Evolutionary conservation across 2,797 vertebrate genomes (phyloP), one percentile per base, ranked within the genome.

Genomic region (Taenioides sp.): DNA sequence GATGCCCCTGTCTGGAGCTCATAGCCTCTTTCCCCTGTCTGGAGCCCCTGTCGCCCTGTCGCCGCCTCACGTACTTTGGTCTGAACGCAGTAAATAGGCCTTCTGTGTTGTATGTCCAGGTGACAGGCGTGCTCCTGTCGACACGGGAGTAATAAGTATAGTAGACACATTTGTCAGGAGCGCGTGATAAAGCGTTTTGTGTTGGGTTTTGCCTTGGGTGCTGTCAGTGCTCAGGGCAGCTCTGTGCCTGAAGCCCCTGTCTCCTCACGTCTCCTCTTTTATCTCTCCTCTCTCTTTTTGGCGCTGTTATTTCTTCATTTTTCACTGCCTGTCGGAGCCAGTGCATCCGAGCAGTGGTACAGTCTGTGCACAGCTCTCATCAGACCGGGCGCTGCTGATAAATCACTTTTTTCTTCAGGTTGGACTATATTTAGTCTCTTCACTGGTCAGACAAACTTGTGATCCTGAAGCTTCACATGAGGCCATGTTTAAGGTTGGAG

Each of bases 121-220:
- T 86, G 86, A 84, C 79, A 86, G 77, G 74, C 67, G 71, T 70
- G 74, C 69, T 73, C 84, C 80, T 80, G 58, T 80, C 77, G 82
- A 85, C 71, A 75, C 72, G 75, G 81, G 81, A 77, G 85, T 87
- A 91, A 88, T 91, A 89, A 91, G 87, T 90, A 87, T 82, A 88
- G 89, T 76, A 86, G 90, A 89, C 80, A 79, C 67, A 76, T 71
- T 69, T 89, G 88, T 89, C 88, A 90, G 86, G 83, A 90, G 83
- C 75, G 79, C 20, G 87, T 85, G 86, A 91, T 89, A 88, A 91
- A 91, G 81, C 80, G 80, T 82, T 88, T 88, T 88, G 87, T 87
- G 80, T 86, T 90, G 88, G 87, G 83, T 75, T 80, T 80, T 62
- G 77, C 72, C 77, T 82, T 80, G 69, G 14, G 75, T 75, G 79